phyloP scores from a whole-genome alignment of 2,888 invertebrate genomes.

The Cheilosia soror region DNA sequence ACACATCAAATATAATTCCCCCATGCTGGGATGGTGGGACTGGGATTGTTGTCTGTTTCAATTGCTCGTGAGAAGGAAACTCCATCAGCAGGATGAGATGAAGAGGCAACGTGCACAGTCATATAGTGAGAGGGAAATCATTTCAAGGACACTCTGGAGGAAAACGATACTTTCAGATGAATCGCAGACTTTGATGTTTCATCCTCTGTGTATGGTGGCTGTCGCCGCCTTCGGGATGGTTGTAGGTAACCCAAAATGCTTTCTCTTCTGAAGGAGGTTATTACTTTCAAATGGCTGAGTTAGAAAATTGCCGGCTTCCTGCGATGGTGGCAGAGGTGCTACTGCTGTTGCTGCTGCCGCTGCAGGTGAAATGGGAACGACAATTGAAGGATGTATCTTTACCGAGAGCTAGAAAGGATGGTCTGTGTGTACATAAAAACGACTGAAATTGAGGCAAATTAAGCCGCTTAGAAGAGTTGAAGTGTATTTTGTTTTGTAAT shows the following conservation, averaged over 20 bases:
- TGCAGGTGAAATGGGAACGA: slow-evolving; percentile 62
- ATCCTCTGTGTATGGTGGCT: slow-evolving; percentile 23
- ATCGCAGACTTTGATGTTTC: slow-evolving; percentile 66
- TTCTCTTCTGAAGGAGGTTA: slow-evolving; percentile 34
- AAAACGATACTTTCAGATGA: slow-evolving; percentile 64
- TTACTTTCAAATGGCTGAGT: slow-evolving; percentile 69
- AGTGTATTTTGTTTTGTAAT: slow-evolving; percentile 39
- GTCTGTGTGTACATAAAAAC: slow-evolving; percentile 31
- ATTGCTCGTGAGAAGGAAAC: slow-evolving; percentile 13
- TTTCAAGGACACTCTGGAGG: slow-evolving; percentile 48
- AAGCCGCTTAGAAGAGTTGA: slow-evolving; percentile 47
- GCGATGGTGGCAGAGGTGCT: slow-evolving; percentile 43
- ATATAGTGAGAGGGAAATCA: slow-evolving; percentile 22
- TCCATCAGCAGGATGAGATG: neutral
- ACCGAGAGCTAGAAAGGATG: neutral
- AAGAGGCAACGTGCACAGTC: neutral
- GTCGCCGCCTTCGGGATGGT: slow-evolving; percentile 31
- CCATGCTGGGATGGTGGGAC: neutral
- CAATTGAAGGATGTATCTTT: slow-evolving; percentile 41
- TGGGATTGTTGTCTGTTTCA: slow-evolving; percentile 54
- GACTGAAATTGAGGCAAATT: slow-evolving; percentile 48
- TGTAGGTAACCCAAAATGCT: slow-evolving; percentile 21
- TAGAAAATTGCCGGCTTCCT: slow-evolving; percentile 71
- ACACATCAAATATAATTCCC: slow-evolving; percentile 27
- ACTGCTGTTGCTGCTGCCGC: slow-evolving; percentile 15